Evolutionary conservation across 2,797 vertebrate species (phyloP), one percentile per base, ranked within the genome.

Genomic region (Thalassophryne amazonica): DNA sequence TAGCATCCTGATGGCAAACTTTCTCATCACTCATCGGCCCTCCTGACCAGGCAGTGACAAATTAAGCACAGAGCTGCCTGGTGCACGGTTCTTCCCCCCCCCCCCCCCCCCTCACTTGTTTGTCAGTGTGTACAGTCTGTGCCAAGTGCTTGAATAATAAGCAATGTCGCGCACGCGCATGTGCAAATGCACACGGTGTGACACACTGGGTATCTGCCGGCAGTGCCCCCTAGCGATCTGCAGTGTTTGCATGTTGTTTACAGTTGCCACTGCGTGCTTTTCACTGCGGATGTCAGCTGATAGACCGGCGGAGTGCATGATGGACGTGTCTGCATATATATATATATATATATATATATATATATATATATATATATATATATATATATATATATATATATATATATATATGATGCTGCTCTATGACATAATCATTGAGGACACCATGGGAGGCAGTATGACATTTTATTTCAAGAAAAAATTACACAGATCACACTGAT

Each of bases 211-310:
- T 27, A 3, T 38, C 55, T 58, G 33, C 23, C 61, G 19, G 49
- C 75, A 87, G 83, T 76, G 84, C 85, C 87, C 81, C 86, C 86
- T 87, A 85, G 85, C 76, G 86, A 83, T 6, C 38, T 60, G 28
- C 60, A 1, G 34, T 2, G 38, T 40, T 12, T 55, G 16, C 39
- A 76, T 66, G 69, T 78, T 73, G 80, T 83, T 81, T 76, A 81
- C 79, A 60, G 65, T 73, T 35, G 75, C 60, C 79, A 69, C 67
- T 69, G 64, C 58, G 39, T n/a, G 72, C 29, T 59, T 50, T 69
- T 70, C 67, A 75, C 80, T 86, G 84, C 84, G 72, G 83, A 86
- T 83, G 72, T 86, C 74, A 81, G 73, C 73, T 75, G 81, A 76
- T 60, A 57, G 50, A 13, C 40, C 37, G 9, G 22, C 8, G 14